Evolutionary conservation across 2,113 vertebrate species (phyloP), one percentile per base, ranked within the genome.

Genomic region (Indri indri): DNA sequence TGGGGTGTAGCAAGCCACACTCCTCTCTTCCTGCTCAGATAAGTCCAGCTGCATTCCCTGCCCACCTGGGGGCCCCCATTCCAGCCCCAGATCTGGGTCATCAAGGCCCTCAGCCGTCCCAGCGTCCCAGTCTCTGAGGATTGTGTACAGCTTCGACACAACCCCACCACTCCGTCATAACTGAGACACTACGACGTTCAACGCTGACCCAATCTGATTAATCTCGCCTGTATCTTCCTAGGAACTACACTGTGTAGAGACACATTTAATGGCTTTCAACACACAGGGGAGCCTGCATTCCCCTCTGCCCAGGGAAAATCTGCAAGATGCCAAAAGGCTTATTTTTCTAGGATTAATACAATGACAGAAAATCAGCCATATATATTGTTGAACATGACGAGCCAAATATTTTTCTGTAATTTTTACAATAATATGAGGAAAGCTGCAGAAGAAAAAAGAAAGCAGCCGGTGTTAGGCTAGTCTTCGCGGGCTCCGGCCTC

Each of bases 341-440:
- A 86, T 97, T 98, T 98, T 98, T 97, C 97, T 95, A 96, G 94
- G 94, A 95, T 95, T 96, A 97, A 42, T 82, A 94, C 91, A 91
- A 90, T 91, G 96, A 97, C 97, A 95, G 89, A 50, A 94, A 90
- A 97, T 91, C 88, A 34, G 94, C 93, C 94, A 79, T 91, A 97
- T 97, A 97, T 97, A 97, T 89, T 83, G 93, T 94, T 90, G 74
- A 81, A 92, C 52, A 63, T 52, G 89, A 96, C 16, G 61, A 96
- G 97, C 97, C 97, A 98, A 97, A 93, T 91, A 97, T 95, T 97
- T 97, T 89, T 97, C 95, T 96, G 96, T 96, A 97, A 97, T 97
- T 97, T 97, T 87, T 95, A 86, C 94, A 96, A 94, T 97, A 96
- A 94, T 94, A 92, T 32, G 93, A 97, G 94, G 79, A 95, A 83